Conservation (phyloP, 1,140 invertebrate genomes). For the Bombus waltoni region DNA sequence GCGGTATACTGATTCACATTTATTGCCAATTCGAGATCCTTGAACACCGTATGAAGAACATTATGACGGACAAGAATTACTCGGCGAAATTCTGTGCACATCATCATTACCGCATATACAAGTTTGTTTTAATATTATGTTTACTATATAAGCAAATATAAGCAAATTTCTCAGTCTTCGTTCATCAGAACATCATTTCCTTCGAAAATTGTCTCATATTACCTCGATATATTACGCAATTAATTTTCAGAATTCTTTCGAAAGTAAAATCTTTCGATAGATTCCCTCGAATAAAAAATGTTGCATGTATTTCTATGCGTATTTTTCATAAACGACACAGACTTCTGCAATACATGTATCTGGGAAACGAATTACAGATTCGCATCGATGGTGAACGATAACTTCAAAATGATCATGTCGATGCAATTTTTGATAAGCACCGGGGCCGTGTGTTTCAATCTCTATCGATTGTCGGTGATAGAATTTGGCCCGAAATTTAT, state of each 20-base stretch:
- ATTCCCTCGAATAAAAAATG: too few relatives aligned
- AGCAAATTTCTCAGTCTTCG: too few relatives aligned
- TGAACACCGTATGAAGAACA: constrained; percentile 46
- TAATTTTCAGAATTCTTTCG: too few relatives aligned
- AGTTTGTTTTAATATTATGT: constrained; percentile 6
- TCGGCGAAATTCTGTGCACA: constrained; percentile 38
- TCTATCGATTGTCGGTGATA: constrained; percentile 66
- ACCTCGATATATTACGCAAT: too few relatives aligned
- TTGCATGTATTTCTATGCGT: too few relatives aligned
- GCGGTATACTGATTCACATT: constrained; percentile 57
- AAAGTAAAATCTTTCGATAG: too few relatives aligned
- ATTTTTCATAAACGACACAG: too few relatives aligned
- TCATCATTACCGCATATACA: constrained; percentile 63
- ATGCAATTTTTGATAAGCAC: constrained; percentile 56
- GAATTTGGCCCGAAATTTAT: constrained; percentile 76
- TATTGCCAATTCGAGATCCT: constrained; percentile 62
- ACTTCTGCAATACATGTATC: too few relatives aligned
- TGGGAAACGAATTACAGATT: constrained; percentile 30
- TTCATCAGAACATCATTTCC: too few relatives aligned
- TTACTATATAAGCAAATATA: not conserved
- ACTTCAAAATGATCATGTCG: constrained; percentile 49
- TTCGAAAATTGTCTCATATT: too few relatives aligned
- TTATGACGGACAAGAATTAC: not conserved
- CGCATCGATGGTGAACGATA: constrained; percentile 43
- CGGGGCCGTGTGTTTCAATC: constrained; percentile 47